Evolutionary conservation across 2,113 vertebrate genomes (phyloP), one percentile per base, ranked within the genome.

Genomic region (Tenrec ecaudatus): DNA sequence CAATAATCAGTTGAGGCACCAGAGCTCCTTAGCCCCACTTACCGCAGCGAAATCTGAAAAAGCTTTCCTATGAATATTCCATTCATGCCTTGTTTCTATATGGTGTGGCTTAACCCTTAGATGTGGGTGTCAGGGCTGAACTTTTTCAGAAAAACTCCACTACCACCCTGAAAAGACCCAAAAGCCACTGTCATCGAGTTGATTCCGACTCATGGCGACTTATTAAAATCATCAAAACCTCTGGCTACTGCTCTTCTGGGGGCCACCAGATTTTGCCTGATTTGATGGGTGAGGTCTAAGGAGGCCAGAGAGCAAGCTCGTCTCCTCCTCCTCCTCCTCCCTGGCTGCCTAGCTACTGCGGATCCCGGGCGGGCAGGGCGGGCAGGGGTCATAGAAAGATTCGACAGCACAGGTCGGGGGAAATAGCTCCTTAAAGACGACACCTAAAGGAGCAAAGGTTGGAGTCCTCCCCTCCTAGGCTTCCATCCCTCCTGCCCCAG

Each of bases 101-200:
- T 64, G 43, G 38, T 22, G 58, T 19, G 36, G 31, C 36, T 76
- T 86, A 91, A 60, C 27, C 19, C 40, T 90, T 47, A 73, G 60
- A 64, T 36, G 17, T 12, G 8, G 64, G 57, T 40, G 23, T 7
- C 20, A 2, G 3, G 36, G 27, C 57, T 31, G 7, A 78, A 36
- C 43, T 40, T 81, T 68, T 84, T 86, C 66, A 22, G 33, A 66
- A 86, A 78, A 93, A 23, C 47, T 93, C 76, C 57, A 79, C 84
- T 86, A 47, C 38, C 31, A 84, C 23, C 36, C 27, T 53, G 47
- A 53, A 53, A 53, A 53, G 47, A 53, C 47, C 12, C 47, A 53
- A 53, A 53, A 53, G 47, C 47, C 47, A 14, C 47, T 53, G 47
- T 53, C 9, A 14, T 14, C 47, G 9, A 53, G 47, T 14, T 53